Conservation (phyloP, 2,888 invertebrate species). For the Tinea pellionella region DNA sequence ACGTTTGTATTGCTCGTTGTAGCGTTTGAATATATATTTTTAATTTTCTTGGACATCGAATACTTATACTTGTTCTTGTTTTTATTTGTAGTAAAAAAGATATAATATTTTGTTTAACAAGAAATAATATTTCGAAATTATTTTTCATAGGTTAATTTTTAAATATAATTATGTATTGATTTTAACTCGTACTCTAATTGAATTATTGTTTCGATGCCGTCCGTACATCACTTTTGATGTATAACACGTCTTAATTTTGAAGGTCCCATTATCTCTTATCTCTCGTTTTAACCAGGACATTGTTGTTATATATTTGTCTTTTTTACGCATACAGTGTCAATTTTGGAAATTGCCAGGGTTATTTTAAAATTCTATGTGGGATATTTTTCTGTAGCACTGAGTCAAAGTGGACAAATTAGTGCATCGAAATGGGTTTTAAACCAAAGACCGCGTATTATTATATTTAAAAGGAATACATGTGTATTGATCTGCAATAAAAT, state of each 20-base stretch:
- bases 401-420: neutral
- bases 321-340: neutral
- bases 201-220: no score
- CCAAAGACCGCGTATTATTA: conserved; percentile 21
- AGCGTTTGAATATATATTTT: no score
- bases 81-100: no score
- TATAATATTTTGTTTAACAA: no score
- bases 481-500: neutral
- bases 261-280: neutral
- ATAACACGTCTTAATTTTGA: neutral
- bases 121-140: no score
- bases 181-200: no score
- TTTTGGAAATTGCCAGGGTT: neutral
- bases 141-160: no score
- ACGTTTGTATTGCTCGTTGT: no score
- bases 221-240: neutral
- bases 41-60: no score
- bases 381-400: neutral
- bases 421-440: neutral
- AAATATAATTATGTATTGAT: no score
- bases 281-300: neutral
- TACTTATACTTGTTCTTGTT: no score
- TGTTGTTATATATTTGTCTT: neutral
- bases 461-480: neutral
- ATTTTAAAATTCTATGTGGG: neutral